Conservation (phyloP, 2,888 invertebrate genomes). For the Anthophora plumipes region DNA sequence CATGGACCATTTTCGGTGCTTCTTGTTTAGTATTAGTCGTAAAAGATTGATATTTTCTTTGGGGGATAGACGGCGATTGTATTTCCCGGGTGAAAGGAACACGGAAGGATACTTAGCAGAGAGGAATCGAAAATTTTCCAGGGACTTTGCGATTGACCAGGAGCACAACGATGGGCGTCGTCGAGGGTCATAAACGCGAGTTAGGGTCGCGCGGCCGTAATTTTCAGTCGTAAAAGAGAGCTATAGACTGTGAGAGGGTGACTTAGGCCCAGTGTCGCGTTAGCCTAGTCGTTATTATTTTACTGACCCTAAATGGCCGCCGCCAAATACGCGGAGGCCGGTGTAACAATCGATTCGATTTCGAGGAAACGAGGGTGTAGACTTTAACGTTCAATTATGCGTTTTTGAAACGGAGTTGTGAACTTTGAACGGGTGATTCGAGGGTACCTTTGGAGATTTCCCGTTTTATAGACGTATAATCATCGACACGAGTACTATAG, state of each 20-base stretch:
- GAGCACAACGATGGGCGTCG: slow-evolving; percentile 67
- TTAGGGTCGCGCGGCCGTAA: slow-evolving; percentile 73
- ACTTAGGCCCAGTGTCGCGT: slow-evolving; percentile 67
- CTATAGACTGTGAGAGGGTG: slow-evolving; percentile 57
- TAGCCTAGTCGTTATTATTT: slow-evolving; percentile 79
- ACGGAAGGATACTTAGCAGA: slow-evolving; percentile 23
- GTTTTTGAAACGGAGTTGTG: not conserved
- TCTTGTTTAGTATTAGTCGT: not conserved
- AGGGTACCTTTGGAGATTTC: not conserved
- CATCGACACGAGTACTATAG: not conserved
- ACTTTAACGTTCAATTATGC: slow-evolving; percentile 23
- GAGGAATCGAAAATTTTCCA: slow-evolving; percentile 12
- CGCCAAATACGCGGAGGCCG: slow-evolving; percentile 67
- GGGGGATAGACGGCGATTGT: not conserved
- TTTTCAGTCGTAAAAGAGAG: slow-evolving; percentile 78
- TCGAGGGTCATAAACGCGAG: slow-evolving; percentile 69
- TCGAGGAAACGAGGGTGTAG: slow-evolving; percentile 12
- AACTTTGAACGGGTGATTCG: not conserved
- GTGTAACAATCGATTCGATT: slow-evolving; percentile 18
- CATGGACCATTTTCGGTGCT: not conserved
- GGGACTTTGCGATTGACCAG: slow-evolving; percentile 29
- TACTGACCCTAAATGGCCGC: slow-evolving; percentile 77
- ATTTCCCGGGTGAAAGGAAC: not conserved
- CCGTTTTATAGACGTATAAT: not conserved
- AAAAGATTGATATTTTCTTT: not conserved